Evolutionary conservation across 2,113 vertebrate genomes (phyloP).

Genomic region (Raja brachyura): DNA sequence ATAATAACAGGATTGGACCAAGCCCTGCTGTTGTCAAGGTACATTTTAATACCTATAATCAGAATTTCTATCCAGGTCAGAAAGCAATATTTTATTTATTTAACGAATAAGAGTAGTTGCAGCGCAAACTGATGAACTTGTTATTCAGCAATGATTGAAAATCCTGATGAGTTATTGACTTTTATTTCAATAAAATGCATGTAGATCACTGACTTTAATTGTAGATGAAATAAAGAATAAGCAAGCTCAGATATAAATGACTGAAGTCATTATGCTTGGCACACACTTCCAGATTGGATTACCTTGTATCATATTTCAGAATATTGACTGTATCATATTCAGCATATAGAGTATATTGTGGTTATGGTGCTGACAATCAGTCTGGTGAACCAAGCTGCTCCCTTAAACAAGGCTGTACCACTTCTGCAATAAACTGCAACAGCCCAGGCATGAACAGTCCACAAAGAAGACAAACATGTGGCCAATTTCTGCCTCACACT

Average conservation of each 20-base stretch:
- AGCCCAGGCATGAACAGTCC: too few species aligned
- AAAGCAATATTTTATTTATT: conserved; percentile 2
- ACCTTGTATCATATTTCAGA: neutral
- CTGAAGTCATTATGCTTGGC: neutral
- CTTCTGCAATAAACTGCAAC: too few species aligned
- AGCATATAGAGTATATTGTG: neutral
- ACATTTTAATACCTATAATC: conserved; percentile 53
- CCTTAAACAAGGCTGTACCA: too few species aligned
- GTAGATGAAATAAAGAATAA: neutral
- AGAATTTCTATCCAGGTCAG: neutral
- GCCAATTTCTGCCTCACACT: too few species aligned
- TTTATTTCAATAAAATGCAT: neutral
- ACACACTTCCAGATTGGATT: neutral
- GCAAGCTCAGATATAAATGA: neutral
- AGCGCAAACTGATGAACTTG: neutral
- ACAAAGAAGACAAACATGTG: too few species aligned
- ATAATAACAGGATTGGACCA: conserved; percentile 91
- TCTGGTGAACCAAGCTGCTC: too few species aligned
- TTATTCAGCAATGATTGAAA: conserved; percentile 16
- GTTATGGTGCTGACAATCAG: neutral
- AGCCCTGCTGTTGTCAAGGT: conserved; percentile 94
- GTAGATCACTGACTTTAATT: neutral
- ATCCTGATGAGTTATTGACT: conserved; percentile 21
- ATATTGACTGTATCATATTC: neutral
- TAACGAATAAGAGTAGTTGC: neutral